A percentile compares a stretch with the other conserved stretches of the same genome.
These are phyloP conservation scores for Sialia sialis DNA, from an alignment of 2,113 vertebrate species.

Conservation along the genomic window DNA sequence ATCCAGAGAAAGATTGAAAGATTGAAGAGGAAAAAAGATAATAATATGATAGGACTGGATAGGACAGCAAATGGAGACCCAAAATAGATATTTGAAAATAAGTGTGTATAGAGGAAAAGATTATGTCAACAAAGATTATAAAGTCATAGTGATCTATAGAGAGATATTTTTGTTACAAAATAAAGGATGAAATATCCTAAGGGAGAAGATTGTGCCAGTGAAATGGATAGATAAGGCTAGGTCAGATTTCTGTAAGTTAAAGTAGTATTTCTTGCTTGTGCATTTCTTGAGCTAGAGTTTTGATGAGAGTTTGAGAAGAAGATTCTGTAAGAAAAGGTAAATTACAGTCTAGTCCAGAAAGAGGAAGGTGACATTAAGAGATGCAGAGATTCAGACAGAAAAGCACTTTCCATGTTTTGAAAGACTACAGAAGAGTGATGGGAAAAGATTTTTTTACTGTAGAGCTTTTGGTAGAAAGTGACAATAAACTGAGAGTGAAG, in stretches of 20 bases:
- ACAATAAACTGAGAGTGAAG: background rate
- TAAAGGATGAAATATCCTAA: background rate
- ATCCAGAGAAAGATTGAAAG: background rate
- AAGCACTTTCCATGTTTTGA: background rate
- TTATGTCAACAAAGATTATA: background rate
- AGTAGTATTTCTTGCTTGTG: background rate
- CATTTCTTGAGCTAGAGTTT: background rate
- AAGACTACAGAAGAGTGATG: background rate
- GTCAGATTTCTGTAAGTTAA: background rate
- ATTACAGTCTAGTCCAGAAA: background rate
- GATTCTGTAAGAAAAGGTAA: background rate
- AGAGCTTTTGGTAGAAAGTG: background rate
- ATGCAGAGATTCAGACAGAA: background rate
- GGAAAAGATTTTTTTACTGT: background rate
- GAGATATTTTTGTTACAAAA: background rate
- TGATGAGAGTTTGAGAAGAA: background rate
- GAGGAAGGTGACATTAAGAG: background rate
- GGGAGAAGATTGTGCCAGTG: background rate
- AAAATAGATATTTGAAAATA: background rate
- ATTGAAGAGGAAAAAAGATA: background rate
- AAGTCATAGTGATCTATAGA: background rate
- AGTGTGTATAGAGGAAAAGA: background rate
- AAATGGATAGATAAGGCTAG: background rate
- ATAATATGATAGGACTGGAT: background rate
- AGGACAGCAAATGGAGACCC: background rate